Percentiles rank a stretch among this genome's conserved stretches.
Conservation (phyloP, 2,113 vertebrate genomes). For the Chlamydotis undulata region DNA sequence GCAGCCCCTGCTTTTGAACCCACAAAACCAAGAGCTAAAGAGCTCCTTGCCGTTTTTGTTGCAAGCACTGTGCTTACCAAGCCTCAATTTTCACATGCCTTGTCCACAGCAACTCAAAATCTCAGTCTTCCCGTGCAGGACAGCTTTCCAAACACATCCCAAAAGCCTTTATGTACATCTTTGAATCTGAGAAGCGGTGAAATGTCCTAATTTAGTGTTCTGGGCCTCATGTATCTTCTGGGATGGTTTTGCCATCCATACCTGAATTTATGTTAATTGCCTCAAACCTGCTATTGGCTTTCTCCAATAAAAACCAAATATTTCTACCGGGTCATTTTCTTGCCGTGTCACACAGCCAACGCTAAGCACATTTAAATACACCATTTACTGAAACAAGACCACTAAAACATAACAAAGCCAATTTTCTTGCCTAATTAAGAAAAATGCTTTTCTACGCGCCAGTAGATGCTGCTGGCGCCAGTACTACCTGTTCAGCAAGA, state of each 20-base stretch:
- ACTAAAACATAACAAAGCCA: accelerated
- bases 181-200: accelerated
- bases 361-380: accelerated
- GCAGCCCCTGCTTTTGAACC: not conserved
- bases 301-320: not conserved
- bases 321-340: not conserved
- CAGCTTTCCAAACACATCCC: not conserved
- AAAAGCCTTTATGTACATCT: accelerated
- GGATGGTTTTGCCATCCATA: not conserved
- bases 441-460: not conserved
- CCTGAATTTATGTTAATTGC: not conserved
- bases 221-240: not conserved
- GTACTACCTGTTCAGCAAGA: not conserved
- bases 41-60: not conserved
- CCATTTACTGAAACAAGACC: accelerated
- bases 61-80: not conserved
- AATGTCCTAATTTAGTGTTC: accelerated
- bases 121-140: accelerated
- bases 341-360: accelerated
- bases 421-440: not conserved
- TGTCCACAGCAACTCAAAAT: not conserved
- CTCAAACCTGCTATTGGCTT: not conserved
- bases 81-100: not conserved
- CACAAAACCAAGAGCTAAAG: not conserved
- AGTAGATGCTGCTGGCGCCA: not conserved